Conservation (phyloP, 2,113 vertebrate genomes). For the Lepisosteus oculatus region DNA sequence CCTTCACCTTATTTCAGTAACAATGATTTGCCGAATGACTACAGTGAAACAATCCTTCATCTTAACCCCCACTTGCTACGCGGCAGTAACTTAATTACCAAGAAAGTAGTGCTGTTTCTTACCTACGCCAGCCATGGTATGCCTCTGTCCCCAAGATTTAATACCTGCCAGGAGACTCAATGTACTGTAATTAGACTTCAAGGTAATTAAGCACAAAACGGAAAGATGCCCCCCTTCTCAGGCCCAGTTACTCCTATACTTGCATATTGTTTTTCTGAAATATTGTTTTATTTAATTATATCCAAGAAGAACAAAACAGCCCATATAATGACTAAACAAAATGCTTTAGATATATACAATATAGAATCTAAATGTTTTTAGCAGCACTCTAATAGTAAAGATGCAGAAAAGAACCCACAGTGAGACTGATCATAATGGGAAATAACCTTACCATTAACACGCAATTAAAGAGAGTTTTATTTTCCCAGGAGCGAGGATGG, state of each 20-base stretch:
- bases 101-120: constrained; percentile 11
- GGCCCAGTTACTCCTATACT: neutral
- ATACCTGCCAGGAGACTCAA: constrained; percentile 12
- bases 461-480: constrained; percentile 12
- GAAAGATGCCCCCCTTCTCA: neutral
- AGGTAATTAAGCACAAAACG: constrained; percentile 13
- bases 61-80: neutral
- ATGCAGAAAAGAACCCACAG: neutral
- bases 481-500: constrained; percentile 10
- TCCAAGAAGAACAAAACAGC: constrained; percentile 8
- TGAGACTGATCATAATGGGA: constrained; percentile 18
- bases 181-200: constrained; percentile 13
- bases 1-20: neutral
- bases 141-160: constrained; percentile 2
- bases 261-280: constrained; percentile 2
- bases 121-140: neutral
- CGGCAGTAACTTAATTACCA: neutral
- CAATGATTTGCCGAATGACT: neutral
- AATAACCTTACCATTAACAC: constrained; percentile 19
- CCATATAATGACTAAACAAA: too few species aligned
- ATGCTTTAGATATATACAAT: neutral
- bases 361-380: neutral
- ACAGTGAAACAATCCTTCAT: neutral
- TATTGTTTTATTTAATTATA: constrained; percentile 10
- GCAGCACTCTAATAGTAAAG: neutral